phyloP scores from a whole-genome alignment of 2,888 invertebrate species.

The Pyrgus malvae region DNA sequence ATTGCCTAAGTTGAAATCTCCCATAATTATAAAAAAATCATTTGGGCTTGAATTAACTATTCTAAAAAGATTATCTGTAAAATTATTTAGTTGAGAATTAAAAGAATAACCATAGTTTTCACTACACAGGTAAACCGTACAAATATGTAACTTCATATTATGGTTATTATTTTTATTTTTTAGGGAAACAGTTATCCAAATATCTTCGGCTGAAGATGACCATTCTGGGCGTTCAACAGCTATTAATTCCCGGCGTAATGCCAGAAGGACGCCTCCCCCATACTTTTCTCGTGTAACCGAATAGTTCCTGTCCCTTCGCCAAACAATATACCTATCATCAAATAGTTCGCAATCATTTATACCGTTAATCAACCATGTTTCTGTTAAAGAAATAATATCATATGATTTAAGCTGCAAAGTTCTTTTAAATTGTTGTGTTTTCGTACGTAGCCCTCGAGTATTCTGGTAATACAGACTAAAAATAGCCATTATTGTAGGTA shows the following conservation, averaged over 20 bases:
- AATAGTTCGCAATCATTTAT: background rate
- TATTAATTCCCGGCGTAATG: background rate
- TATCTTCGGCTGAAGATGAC: background rate
- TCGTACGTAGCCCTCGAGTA: background rate
- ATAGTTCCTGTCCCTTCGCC: background rate
- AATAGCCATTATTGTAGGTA: background rate
- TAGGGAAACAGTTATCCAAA: background rate
- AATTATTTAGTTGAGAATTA: too few species aligned
- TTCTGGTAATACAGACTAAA: background rate
- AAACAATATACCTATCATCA: background rate
- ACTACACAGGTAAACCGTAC: background rate
- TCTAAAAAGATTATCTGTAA: too few species aligned
- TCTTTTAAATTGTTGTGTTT: background rate
- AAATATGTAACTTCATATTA: background rate
- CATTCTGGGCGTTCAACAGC: background rate
- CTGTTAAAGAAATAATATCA: background rate
- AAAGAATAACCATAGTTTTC: too few species aligned
- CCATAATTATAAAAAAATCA: background rate
- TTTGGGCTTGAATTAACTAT: background rate
- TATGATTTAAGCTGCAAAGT: background rate
- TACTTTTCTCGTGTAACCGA: background rate
- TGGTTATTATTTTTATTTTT: background rate
- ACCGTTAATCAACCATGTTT: background rate
- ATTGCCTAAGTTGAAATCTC: background rate
- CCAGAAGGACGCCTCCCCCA: background rate